A percentile compares a stretch with the other conserved stretches of the same genome.
phyloP scores from a whole-genome alignment of 2,888 invertebrate species.

The Melanargia galathea region DNA sequence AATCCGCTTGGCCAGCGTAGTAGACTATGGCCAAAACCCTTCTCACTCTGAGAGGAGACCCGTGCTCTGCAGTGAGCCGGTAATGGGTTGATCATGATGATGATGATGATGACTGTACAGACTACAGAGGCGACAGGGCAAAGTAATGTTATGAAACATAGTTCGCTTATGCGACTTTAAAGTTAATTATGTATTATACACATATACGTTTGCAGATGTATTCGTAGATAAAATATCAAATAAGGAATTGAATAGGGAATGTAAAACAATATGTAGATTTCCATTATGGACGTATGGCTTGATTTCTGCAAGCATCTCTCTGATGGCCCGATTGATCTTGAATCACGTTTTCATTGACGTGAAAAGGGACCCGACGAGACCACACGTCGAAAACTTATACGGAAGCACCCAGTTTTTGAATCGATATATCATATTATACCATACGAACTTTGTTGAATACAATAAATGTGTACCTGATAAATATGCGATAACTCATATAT shows the following conservation, averaged over 20 bases:
- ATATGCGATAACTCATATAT: constrained; percentile 2
- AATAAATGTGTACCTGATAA: not conserved
- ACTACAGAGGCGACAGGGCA: not conserved
- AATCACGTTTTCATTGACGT: constrained; percentile 40
- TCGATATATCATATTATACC: constrained; percentile 15
- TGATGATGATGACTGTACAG: not conserved
- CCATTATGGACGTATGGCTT: constrained; percentile 31
- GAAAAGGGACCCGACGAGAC: constrained; percentile 33
- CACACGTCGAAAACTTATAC: constrained; percentile 17
- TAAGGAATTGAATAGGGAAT: constrained; percentile 38
- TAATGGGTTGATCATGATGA: no score
- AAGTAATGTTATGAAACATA: constrained; percentile 5
- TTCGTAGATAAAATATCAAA: constrained; percentile 27
- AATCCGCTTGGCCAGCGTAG: no score
- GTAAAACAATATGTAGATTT: constrained; percentile 38
- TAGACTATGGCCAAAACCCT: no score
- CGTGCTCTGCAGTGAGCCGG: no score
- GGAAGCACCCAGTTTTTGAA: constrained; percentile 21
- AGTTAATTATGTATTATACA: constrained; percentile 19
- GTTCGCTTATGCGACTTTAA: constrained; percentile 2
- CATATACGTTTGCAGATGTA: constrained; percentile 4
- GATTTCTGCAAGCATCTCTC: constrained; percentile 30
- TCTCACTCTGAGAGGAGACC: no score
- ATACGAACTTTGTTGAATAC: constrained; percentile 12
- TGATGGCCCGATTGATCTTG: constrained; percentile 42